Evolutionary conservation across 2,797 vertebrate species (phyloP).

Genomic region (Pterois miles): DNA sequence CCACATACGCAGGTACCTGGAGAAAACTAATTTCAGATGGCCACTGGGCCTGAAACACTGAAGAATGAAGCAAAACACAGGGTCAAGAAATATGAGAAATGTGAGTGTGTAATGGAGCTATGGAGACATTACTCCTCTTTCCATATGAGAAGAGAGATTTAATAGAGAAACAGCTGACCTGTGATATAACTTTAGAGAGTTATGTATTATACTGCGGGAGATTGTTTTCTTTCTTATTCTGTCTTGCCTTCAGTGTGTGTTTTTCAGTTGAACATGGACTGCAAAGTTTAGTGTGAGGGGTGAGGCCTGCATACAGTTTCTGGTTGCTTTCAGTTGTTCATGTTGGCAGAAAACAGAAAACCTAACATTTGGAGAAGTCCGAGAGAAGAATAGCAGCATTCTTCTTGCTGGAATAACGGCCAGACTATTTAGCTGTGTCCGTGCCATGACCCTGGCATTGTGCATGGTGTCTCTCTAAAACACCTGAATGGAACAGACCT

Average conservation of each 20-base stretch:
- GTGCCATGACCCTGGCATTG: background rate
- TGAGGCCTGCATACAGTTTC: background rate
- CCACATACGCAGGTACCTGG: conserved; percentile 35
- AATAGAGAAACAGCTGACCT: conserved; percentile 32
- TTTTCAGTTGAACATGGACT: background rate
- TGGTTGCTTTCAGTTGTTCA: background rate
- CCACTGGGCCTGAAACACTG: conserved; percentile 51
- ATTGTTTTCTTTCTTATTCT: background rate
- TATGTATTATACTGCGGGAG: no score
- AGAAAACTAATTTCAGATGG: conserved; percentile 70
- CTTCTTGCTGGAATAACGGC: background rate
- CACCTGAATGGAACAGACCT: background rate
- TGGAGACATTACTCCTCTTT: conserved; percentile 42
- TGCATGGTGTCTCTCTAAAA: background rate
- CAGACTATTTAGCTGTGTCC: background rate
- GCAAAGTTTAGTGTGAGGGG: background rate
- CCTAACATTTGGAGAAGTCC: background rate
- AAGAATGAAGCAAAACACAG: conserved; percentile 47
- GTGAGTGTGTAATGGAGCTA: conserved; percentile 11
- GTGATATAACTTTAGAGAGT: conserved; percentile 10
- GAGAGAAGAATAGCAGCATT: background rate
- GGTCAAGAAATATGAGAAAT: conserved; percentile 42
- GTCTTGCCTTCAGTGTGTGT: background rate
- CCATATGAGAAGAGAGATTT: conserved; percentile 12
- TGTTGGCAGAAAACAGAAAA: background rate